Percentiles rank a stretch among this genome's conserved stretches.
These are phyloP conservation scores for Proterorhinus semilunaris DNA, from an alignment of 2,113 vertebrate species.

Conservation along the genomic window DNA sequence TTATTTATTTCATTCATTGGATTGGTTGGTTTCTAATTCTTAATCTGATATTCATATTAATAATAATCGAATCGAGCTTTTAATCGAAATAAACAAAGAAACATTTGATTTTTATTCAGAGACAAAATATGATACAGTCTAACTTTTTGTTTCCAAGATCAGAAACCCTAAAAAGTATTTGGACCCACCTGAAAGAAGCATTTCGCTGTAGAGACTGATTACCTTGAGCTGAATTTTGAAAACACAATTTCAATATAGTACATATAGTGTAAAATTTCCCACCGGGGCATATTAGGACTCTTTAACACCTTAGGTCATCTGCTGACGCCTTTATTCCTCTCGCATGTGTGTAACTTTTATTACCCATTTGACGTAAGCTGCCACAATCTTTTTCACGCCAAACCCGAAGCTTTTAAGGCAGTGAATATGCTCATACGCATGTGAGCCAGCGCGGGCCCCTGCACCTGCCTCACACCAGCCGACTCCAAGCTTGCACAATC, in stretches of 20 bases:
- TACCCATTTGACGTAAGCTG: slow-evolving; percentile 57
- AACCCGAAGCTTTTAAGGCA: slow-evolving; percentile 48
- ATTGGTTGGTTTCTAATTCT: too few species aligned
- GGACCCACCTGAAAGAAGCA: too few species aligned
- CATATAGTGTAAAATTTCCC: slow-evolving; percentile 21
- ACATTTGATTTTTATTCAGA: too few species aligned
- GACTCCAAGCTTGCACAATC: slow-evolving; percentile 4
- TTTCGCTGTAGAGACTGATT: slow-evolving; percentile 15
- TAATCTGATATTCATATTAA: too few species aligned
- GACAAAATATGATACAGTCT: too few species aligned
- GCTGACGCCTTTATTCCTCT: slow-evolving; percentile 51
- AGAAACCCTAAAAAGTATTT: too few species aligned
- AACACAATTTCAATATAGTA: slow-evolving; percentile 41
- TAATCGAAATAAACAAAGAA: too few species aligned
- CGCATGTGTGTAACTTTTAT: slow-evolving; percentile 52
- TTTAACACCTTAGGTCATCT: slow-evolving; percentile 55
- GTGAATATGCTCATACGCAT: slow-evolving; percentile 60
- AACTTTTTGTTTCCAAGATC: too few species aligned
- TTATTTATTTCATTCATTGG: too few species aligned
- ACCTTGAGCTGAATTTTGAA: slow-evolving; percentile 21
- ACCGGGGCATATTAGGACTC: slow-evolving; percentile 29
- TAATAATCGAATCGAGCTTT: too few species aligned
- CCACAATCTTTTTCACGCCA: slow-evolving; percentile 68
- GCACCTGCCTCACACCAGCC: neutral
- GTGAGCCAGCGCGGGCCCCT: slow-evolving; percentile 41